Evolutionary conservation across 1,140 invertebrate species (phyloP).

Genomic region (Akabosia matsudoensis): DNA sequence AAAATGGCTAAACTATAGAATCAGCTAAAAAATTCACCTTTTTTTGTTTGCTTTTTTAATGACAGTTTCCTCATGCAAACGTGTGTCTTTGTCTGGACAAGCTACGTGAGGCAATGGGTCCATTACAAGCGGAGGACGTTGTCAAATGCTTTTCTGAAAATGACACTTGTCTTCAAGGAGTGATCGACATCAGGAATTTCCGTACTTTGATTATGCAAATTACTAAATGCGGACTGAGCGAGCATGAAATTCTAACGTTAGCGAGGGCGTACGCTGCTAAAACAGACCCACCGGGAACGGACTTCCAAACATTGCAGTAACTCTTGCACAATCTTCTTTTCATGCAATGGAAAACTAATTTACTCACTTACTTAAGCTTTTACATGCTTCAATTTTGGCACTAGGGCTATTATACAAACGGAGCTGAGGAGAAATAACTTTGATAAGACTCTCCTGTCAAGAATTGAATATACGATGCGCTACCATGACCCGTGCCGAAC

Average conservation of each 20-base stretch:
- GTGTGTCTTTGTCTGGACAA: conserved; percentile 39
- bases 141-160: conserved; percentile 41
- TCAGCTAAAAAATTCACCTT: not conserved
- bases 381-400: not conserved
- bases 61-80: conserved; percentile 42
- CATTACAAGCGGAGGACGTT: conserved; percentile 41
- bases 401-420: conserved; percentile 42
- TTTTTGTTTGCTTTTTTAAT: conserved; percentile 9
- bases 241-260: conserved; percentile 45
- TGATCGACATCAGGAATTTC: conserved; percentile 37
- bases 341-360: too few relatives aligned
- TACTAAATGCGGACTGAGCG: conserved; percentile 44
- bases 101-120: conserved; percentile 40
- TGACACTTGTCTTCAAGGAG: conserved; percentile 42
- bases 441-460: conserved; percentile 37
- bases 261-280: conserved; percentile 39
- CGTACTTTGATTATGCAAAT: conserved; percentile 38
- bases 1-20: not conserved
- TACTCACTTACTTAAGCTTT: not conserved
- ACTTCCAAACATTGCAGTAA: conserved; percentile 42
- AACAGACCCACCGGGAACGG: conserved; percentile 33
- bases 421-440: conserved; percentile 39
- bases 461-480: conserved; percentile 43
- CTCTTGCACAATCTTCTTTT: not conserved
- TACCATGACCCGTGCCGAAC: conserved; percentile 45